A percentile compares a stretch with the other conserved stretches of the same genome.
Evolutionary conservation across 2,113 vertebrate species (phyloP).

Genomic region (Rhizomys pruinosus): DNA sequence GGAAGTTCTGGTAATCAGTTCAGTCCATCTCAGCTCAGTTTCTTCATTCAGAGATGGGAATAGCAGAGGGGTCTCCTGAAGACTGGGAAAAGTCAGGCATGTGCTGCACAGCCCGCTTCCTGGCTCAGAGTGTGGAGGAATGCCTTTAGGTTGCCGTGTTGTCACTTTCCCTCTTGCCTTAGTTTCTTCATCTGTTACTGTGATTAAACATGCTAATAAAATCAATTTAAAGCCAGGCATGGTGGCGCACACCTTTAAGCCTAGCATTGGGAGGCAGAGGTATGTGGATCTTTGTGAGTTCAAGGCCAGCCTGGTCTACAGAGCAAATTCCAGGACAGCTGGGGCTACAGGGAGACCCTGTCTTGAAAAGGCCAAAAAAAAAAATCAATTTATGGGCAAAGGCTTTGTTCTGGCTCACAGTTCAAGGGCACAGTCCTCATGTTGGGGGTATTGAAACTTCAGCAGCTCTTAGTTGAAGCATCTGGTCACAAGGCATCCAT

Average conservation of each 20-base stretch:
- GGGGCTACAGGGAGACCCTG: too few relatives aligned
- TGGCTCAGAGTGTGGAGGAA: fast-evolving
- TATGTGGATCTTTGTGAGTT: too few relatives aligned
- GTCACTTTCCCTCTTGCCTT: not conserved
- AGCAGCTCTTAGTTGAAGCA: too few relatives aligned
- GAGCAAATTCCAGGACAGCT: too few relatives aligned
- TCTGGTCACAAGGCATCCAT: too few relatives aligned
- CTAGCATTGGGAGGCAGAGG: too few relatives aligned
- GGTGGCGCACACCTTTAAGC: too few relatives aligned
- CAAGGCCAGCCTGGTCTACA: too few relatives aligned
- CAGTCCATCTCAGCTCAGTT: not conserved
- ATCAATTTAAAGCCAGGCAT: too few relatives aligned
- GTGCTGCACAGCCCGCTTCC: fast-evolving
- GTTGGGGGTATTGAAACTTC: not conserved
- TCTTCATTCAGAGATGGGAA: not conserved
- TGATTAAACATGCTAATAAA: not conserved
- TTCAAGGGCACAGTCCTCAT: not conserved
- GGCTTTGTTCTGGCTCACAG: too few relatives aligned
- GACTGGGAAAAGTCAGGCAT: too few relatives aligned
- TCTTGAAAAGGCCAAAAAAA: too few relatives aligned
- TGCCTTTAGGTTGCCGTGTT: fast-evolving
- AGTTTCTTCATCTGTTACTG: not conserved
- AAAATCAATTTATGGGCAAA: not conserved
- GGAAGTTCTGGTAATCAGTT: not conserved
- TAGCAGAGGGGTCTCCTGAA: fast-evolving